A percentile compares a stretch with the other conserved stretches of the same genome.
Conservation (phyloP, 2,797 vertebrate genomes). For the Peromyscus nudipes region DNA sequence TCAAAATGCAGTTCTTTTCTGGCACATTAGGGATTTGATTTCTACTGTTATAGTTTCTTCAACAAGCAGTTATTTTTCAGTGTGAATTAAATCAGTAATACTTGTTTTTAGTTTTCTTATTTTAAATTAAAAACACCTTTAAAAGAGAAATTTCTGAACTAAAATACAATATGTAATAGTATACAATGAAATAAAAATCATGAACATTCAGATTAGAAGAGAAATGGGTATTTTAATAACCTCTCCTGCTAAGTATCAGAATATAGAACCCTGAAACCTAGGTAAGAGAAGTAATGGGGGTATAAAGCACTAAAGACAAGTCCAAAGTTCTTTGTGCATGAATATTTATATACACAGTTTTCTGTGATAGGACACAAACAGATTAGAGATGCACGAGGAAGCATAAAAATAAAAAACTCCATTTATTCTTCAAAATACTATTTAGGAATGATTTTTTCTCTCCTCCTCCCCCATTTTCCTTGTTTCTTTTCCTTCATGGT, state of each 20-base stretch:
- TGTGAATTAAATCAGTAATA: neutral
- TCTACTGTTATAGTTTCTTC: neutral
- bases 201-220: neutral
- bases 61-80: neutral
- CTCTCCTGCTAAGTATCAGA: neutral
- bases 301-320: neutral
- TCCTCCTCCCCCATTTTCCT: accelerated
- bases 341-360: neutral
- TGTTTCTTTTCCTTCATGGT: neutral
- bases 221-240: neutral
- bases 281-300: neutral
- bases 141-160: neutral
- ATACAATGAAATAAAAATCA: neutral
- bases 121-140: neutral
- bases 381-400: neutral
- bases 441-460: neutral
- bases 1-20: neutral
- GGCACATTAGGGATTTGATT: neutral
- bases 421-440: neutral
- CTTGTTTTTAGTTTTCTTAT: neutral
- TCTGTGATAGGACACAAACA: neutral
- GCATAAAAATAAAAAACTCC: neutral
- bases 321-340: neutral
- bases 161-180: neutral
- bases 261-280: neutral